Evolutionary conservation across 2,888 invertebrate genomes (phyloP).

Genomic region (Alitta virens): DNA sequence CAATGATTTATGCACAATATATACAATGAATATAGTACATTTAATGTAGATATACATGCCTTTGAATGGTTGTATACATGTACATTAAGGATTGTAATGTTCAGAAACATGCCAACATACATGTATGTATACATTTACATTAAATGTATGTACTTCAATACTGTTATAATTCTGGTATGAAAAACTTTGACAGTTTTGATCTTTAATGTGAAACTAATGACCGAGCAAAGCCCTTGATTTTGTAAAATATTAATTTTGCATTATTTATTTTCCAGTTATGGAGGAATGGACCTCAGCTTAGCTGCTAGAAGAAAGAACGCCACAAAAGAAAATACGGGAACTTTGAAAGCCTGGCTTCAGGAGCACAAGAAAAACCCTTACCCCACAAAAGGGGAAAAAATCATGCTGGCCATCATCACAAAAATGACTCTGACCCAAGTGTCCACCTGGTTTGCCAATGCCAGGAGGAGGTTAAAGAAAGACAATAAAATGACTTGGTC

Average conservation of each 20-base stretch:
- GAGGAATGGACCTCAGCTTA: constrained; percentile 12
- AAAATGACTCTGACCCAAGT: constrained; percentile 92
- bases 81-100: no score
- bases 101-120: no score
- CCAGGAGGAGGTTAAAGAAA: constrained; percentile 86
- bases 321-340: constrained; percentile 93
- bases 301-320: constrained; percentile 84
- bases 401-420: constrained; percentile 91
- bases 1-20: no score
- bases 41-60: no score
- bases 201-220: no score
- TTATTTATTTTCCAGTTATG: constrained; percentile 6
- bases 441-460: constrained; percentile 96
- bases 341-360: constrained; percentile 94
- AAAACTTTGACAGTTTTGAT: not conserved
- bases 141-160: not conserved
- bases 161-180: not conserved
- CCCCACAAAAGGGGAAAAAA: constrained; percentile 93
- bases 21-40: no score
- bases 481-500: constrained; percentile 99
- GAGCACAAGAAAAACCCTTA: constrained; percentile 96
- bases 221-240: no score
- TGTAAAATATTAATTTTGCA: not conserved
- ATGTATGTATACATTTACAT: no score
- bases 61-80: no score